Evolutionary conservation across 2,888 invertebrate genomes (phyloP).

Genomic region (Eupsilia transversa): DNA sequence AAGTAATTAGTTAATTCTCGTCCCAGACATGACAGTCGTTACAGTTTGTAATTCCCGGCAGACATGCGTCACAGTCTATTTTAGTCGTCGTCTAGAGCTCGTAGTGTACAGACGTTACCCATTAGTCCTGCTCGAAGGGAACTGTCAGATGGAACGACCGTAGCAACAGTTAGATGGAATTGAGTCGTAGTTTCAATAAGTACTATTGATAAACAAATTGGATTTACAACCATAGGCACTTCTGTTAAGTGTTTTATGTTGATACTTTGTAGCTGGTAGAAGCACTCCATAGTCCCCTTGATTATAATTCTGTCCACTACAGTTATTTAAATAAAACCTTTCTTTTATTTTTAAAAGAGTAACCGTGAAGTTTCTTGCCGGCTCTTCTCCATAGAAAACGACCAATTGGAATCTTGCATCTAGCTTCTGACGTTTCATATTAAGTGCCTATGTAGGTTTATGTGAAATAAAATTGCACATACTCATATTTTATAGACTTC

Average conservation of each 20-base stretch:
- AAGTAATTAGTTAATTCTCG: background rate
- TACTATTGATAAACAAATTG: constrained; percentile 24
- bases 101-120: constrained; percentile 22
- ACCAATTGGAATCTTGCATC: no score
- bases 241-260: background rate
- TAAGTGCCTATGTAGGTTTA: no score
- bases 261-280: background rate
- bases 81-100: constrained; percentile 33
- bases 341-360: no score
- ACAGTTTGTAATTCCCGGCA: constrained; percentile 11
- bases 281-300: background rate
- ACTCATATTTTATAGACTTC: no score
- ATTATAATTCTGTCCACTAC: background rate
- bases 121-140: constrained; percentile 27
- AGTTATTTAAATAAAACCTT: background rate
- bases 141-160: constrained; percentile 5
- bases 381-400: no score
- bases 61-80: constrained; percentile 43
- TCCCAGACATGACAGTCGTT: constrained; percentile 16
- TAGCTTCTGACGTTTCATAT: no score
- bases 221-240: background rate
- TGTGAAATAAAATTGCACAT: no score
- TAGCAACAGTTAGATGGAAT: constrained; percentile 10
- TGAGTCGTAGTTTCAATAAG: background rate
- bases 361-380: no score